Base-by-base conservation (phyloP, 2,888 invertebrate genomes). In the Microctonus brassicae region DNA sequence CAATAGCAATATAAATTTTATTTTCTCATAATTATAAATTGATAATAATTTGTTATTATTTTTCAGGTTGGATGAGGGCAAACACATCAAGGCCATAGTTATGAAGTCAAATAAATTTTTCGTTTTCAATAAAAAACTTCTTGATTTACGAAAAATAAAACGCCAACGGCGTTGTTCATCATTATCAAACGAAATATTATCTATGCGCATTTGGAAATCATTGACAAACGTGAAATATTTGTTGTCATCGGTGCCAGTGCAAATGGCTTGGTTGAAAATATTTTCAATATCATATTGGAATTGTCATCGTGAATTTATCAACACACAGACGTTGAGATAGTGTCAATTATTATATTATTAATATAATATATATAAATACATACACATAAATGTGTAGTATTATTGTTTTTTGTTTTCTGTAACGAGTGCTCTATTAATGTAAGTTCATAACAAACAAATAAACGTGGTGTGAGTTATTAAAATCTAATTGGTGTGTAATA, bases 71-170 rank as follows among this genome's bases (percentile, higher is more conserved):
- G 70, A 72, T 68, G 34, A 66, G 76, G 47, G 47, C 17, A 17
- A 47, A 17, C 17, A 47, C 47, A 47, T 47, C 47, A 47, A 47
- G 17, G 47, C 47, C 47, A 47, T 73, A 74, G 77, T 75, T 77
- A 83, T 81, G 82, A 80, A 77, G 80, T 74, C 79, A 65, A 78
- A 74, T 69, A 82, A 81, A 66, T 79, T 78, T 72, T 82, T 82
- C 75, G 75, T 80, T 74, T 81, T 82, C 79, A 79, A 82, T 71
- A 79, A 82, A 71, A 80, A 82, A 75, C 76, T 81, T 17, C 77
- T 81, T 63, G 81, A 80, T 75, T 72, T 70, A 52, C 10, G 9
- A 58, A 68, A 33, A 33, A 11, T 29, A 66, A 47, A 47, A 47
- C 47, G 47, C 47, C 47, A 47, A 5, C 17, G 47, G 47, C 47